Base-by-base conservation (phyloP, 2,113 vertebrate species). In the Butorides virescens region DNA sequence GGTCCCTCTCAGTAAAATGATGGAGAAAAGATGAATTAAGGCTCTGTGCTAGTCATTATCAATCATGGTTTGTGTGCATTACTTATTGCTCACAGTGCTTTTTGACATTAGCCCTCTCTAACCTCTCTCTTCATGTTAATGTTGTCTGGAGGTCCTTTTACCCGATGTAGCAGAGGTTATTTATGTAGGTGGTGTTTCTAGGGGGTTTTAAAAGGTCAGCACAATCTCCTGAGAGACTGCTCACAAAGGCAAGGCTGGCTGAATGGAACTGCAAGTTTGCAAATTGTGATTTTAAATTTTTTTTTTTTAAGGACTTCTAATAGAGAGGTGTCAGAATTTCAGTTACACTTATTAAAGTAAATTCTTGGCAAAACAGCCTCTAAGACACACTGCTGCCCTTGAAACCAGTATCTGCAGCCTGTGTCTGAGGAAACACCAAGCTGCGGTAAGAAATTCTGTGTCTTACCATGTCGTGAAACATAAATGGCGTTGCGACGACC, bases 1-100 rank as follows among this genome's bases (percentile, higher is more conserved):
- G 94, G 95, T 96, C 91, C 94, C 95, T 95, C 95, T 90, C 90
- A 92, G 95, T 94, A 96, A 80, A 98, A 97, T 97, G 98, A 98
- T 98, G 97, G 98, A 97, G 96, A 98, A 98, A 98, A 98, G 98
- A 99, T 98, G 97, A 98, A 98, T 98, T 98, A 94, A 96, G 95
- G 95, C 94, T 96, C 96, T 93, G 95, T 95, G 82, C 74, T 92
- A 93, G 94, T 98, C 98, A 96, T 98, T 96, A 99, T 99, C 98
- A 98, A 98, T 99, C 98, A 98, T 97, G 77, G 96, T 98, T 98
- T 97, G 98, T 98, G 98, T 98, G 97, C 98, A 98, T 99, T 98
- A 98, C 98, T 98, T 98, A 98, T 98, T 98, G 97, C 98, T 98
- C 98, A 96, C 97, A 95, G 97, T 98, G 98, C 97, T 97, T 98